These are phyloP conservation scores for Saimiri boliviensis DNA, from an alignment of 2,113 vertebrate genomes.

Conservation along the genomic window DNA sequence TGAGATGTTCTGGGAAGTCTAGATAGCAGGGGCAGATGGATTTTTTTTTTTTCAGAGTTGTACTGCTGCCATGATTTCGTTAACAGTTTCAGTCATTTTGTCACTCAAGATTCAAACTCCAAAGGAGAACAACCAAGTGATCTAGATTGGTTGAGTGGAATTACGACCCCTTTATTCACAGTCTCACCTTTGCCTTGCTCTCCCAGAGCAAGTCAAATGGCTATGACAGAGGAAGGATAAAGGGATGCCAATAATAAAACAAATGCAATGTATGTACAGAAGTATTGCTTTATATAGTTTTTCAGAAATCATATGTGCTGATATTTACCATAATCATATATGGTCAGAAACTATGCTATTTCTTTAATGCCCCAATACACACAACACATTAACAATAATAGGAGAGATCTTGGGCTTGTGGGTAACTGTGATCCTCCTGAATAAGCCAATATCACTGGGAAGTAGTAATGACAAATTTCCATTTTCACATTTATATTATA, in stretches of 20 bases:
- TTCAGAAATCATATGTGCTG: not conserved
- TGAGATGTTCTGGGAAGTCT: not conserved
- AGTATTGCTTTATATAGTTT: not conserved
- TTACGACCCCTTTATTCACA: not conserved
- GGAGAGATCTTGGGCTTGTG: not conserved
- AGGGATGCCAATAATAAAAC: not conserved
- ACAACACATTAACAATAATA: not conserved
- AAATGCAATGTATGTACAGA: not conserved
- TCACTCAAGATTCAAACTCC: conserved; percentile 10
- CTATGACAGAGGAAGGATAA: not conserved
- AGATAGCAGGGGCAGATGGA: not conserved
- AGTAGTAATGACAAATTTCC: not conserved
- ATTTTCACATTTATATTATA: not conserved
- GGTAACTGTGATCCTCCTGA: not conserved
- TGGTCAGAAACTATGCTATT: not conserved
- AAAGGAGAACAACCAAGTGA: not conserved
- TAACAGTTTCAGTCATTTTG: not conserved
- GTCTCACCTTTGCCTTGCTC: not conserved
- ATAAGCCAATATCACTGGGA: not conserved
- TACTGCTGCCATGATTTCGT: not conserved
- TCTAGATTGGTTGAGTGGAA: not conserved
- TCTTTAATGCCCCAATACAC: not conserved
- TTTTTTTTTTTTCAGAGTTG: not conserved
- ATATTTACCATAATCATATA: not conserved
- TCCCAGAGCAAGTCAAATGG: not conserved